Conservation (phyloP, 2,888 invertebrate genomes). For the Caenorhabditis parvicauda region DNA sequence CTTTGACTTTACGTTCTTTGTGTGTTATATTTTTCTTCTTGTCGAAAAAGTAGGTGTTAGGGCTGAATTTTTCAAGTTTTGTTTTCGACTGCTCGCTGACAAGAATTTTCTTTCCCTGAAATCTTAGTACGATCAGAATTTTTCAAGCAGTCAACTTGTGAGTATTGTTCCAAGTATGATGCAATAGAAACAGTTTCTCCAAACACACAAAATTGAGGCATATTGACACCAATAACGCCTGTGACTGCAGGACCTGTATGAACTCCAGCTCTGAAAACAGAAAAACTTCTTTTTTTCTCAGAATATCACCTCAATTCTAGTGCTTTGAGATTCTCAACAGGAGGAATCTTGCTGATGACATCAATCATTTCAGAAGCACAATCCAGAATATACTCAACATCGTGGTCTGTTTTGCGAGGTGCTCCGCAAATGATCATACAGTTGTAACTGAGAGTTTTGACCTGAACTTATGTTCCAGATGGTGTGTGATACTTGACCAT, state of each 20-base stretch:
- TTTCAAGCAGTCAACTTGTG: neutral
- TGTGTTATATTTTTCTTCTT: too few relatives aligned
- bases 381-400: slow-evolving; percentile 73
- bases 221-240: slow-evolving; percentile 88
- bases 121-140: neutral
- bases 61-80: slow-evolving; percentile 64
- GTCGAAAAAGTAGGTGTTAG: slow-evolving; percentile 31
- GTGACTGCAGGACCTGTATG: slow-evolving; percentile 89
- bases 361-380: slow-evolving; percentile 40
- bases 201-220: slow-evolving; percentile 83
- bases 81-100: slow-evolving; percentile 81
- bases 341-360: slow-evolving; percentile 17
- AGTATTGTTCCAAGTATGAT: slow-evolving; percentile 76
- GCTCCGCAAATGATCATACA: slow-evolving; percentile 97
- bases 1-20: too few relatives aligned
- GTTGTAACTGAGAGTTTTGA: slow-evolving; percentile 95
- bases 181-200: slow-evolving; percentile 89
- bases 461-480: slow-evolving; percentile 67
- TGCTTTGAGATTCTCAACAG: too few relatives aligned
- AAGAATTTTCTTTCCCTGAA: slow-evolving; percentile 82
- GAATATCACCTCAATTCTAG: too few relatives aligned
- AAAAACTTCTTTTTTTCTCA: too few relatives aligned
- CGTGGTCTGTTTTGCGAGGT: slow-evolving; percentile 83
- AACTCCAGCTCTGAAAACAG: slow-evolving; percentile 69
- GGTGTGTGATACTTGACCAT: neutral